Conservation (phyloP, 1,140 invertebrate genomes). For the Panagrolaimus sp. region DNA sequence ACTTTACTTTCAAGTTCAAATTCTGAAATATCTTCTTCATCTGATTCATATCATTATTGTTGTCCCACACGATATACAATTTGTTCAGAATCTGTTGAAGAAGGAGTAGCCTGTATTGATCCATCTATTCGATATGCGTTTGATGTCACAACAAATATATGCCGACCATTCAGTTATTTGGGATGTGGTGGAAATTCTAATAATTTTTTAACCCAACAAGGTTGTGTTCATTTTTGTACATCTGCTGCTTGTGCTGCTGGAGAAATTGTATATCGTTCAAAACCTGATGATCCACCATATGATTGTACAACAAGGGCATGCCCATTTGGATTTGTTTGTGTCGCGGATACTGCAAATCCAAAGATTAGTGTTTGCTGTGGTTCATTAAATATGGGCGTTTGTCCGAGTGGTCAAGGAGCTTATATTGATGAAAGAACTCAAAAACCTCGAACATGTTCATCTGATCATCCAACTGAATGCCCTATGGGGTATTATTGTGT, state of each 20-base stretch:
- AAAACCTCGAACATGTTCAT: conserved; percentile 19
- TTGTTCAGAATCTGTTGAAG: conserved; percentile 14
- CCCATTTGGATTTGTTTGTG: conserved; percentile 25
- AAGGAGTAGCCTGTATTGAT: conserved; percentile 19
- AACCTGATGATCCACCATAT: conserved; percentile 19
- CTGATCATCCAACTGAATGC: not conserved
- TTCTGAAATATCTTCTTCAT: not conserved
- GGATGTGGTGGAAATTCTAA: conserved; percentile 21
- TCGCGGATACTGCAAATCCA: conserved; percentile 24
- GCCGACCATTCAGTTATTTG: not conserved
- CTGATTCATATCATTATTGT: not conserved
- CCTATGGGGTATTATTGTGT: not conserved
- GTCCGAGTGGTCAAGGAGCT: conserved; percentile 25
- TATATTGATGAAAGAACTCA: conserved; percentile 26
- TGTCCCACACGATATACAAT: conserved; percentile 19
- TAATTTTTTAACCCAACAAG: conserved; percentile 22
- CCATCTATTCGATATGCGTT: conserved; percentile 28
- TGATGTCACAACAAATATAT: not conserved
- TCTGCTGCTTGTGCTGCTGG: conserved; percentile 27
- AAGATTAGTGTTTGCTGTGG: conserved; percentile 23
- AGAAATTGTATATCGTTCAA: conserved; percentile 22
- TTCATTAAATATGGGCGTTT: conserved; percentile 24
- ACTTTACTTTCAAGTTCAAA: not conserved
- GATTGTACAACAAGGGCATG: conserved; percentile 21
- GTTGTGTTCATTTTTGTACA: conserved; percentile 22